Base-by-base conservation (phyloP, 64 coral and sea anemone species). In the Trachythela sp. region DNA sequence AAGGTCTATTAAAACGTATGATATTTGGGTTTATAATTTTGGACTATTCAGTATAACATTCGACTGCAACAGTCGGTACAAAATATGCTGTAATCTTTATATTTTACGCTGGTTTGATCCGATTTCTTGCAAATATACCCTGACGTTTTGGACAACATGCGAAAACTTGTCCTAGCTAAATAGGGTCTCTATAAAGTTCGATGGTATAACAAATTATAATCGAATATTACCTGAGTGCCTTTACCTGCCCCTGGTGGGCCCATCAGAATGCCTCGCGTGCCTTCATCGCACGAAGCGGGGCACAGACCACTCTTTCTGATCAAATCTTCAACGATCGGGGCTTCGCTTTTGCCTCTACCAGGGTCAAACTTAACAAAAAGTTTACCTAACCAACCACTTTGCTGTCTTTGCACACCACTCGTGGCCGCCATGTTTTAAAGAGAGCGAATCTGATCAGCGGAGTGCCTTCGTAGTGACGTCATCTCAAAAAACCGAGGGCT, bases 201-300 rank as follows among this genome's bases (percentile, higher is more conserved):
- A n/a, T n/a, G n/a, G n/a, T n/a, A n/a, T n/a, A n/a, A n/a, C n/a
- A n/a, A n/a, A n/a, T n/a, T n/a, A n/a, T n/a, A n/a, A n/a, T n/a
- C n/a, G n/a, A n/a, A n/a, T n/a, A n/a, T n/a, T 80, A 80, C 75
- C 75, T 80, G 75, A 18, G 75, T 80, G 34, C 75, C 75, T 80
- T 80, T 80, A 15, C 75, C 75, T 0, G 75, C 75, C 0, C 75
- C 75, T 80, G 75, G 75, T 22, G 75, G 75, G 10, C 75, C 75
- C 26, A 80, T 30, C 8, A 80, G 31, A 80, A 80, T 80, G 20
- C 33, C 75, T 9, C 38, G 26, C 4, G 75, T 39, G 8, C 75
- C 75, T 18, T 35, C 37, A 80, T 80, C 75, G 15, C 37, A 37
- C 15, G 33, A 15, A 18, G 33, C 20, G 10, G 31, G 13, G 20